Evolutionary conservation across 2,888 invertebrate genomes (phyloP), one percentile per base, ranked within the genome.

Genomic region (Parascotia fuliginaria): DNA sequence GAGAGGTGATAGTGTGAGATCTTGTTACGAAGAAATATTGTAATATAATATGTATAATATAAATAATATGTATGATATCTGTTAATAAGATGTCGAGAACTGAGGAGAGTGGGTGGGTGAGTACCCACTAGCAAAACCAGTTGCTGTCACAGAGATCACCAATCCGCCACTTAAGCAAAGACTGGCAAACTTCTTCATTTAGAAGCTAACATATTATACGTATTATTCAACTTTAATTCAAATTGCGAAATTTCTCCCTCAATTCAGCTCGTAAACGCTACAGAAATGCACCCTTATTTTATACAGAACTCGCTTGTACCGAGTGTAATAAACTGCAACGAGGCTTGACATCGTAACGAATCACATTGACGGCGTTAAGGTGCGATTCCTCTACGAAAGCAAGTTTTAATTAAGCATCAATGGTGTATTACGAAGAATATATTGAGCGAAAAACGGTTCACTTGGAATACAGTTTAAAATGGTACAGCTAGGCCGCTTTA

Each of bases 321-420:
- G 34, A 28, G 32, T 9, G 38, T 24, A 38, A 33, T 56, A 38
- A 63, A 45, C 40, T 34, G 27, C 53, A 63, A 62, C 48, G 60
- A 24, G 1, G 47, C 64, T 50, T 59, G 32, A 42, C 16, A 15
- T 37, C 49, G 43, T 61, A 44, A 55, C 44, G 48, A 64, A 55
- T 55, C 33, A 49, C 45, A 51, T 57, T 42, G 16, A 4, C 37
- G 32, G 28, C 36, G 38, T 39, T 15, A 51, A 53, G 56, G 52
- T 45, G 42, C 42, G 38, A 55, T 55, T 44, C 57, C 57, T 36
- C 45, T 42, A 46, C 32, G 52, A 34, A 38, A 45, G 29, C 34
- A 41, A 34, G 43, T 19, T 42, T 41, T 57, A 56, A 57, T 63
- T 56, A 57, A 39, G 34, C 42, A 51, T 22, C 13, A 56, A 55